Percentiles rank a stretch among this genome's conserved stretches.
Conservation (phyloP, 1,140 invertebrate species). For the Popillia japonica region DNA sequence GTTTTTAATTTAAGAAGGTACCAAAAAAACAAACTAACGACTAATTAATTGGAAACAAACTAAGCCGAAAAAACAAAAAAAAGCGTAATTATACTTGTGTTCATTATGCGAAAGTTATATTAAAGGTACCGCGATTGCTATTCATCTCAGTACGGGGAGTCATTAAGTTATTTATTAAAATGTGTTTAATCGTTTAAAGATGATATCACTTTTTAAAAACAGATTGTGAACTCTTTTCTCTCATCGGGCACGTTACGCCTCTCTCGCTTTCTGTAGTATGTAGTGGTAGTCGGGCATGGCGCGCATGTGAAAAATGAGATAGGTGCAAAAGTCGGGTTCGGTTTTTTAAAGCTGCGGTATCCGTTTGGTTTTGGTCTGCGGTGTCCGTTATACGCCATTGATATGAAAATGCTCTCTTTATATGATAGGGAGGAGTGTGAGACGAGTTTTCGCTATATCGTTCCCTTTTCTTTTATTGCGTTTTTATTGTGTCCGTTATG, state of each 20-base stretch:
- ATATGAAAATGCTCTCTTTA: slow-evolving; percentile 42
- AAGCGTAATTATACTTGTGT: not conserved
- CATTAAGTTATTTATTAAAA: slow-evolving; percentile 45
- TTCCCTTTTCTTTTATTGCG: slow-evolving; percentile 42
- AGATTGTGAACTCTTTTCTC: slow-evolving; percentile 48
- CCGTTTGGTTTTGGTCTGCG: slow-evolving; percentile 42
- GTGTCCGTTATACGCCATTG: slow-evolving; percentile 43
- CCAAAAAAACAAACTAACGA: no score
- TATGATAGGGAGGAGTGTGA: slow-evolving; percentile 6
- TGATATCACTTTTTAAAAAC: slow-evolving; percentile 55
- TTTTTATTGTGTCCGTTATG: slow-evolving; percentile 38
- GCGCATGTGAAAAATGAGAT: slow-evolving; percentile 54
- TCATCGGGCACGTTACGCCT: not conserved
- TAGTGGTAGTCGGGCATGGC: not conserved
- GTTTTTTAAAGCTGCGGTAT: slow-evolving; percentile 55
- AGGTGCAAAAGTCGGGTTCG: slow-evolving; percentile 51
- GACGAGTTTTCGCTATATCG: slow-evolving; percentile 11
- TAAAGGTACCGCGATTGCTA: no score
- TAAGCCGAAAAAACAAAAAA: not conserved
- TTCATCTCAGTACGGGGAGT: not conserved
- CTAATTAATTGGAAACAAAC: no score
- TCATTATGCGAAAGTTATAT: not conserved
- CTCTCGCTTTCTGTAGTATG: slow-evolving; percentile 5
- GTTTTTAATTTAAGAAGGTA: no score
- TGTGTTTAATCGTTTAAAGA: slow-evolving; percentile 55